A percentile compares a stretch with the other conserved stretches of the same genome.
These are phyloP conservation scores for Eugnorisma glareosa DNA, from an alignment of 2,888 invertebrate genomes.

Conservation along the genomic window DNA sequence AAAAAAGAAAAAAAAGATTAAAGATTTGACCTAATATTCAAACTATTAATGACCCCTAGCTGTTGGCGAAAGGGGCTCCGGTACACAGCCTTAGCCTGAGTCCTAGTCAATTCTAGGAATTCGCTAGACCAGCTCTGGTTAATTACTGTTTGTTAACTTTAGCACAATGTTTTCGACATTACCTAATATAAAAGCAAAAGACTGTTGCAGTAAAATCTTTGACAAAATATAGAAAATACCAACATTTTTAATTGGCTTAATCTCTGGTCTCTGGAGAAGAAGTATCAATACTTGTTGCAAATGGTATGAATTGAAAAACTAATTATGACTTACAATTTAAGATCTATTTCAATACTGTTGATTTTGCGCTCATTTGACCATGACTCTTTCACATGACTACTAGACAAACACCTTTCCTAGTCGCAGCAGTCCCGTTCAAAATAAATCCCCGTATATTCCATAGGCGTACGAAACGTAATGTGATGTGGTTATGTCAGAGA, in stretches of 20 bases:
- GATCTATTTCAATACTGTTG: background rate
- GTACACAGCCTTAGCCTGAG: background rate
- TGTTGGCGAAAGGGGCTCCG: background rate
- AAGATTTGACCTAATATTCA: background rate
- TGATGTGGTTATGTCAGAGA: constrained; percentile 68
- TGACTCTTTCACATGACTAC: background rate
- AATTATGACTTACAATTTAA: background rate
- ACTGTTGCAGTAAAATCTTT: background rate
- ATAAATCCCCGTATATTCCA: constrained; percentile 30
- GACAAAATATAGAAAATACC: background rate
- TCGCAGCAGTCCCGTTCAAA: background rate
- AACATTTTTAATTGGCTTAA: background rate
- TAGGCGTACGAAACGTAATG: constrained; percentile 59
- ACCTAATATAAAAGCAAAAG: background rate
- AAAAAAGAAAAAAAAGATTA: too few species aligned
- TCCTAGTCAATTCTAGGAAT: background rate
- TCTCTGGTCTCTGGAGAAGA: background rate
- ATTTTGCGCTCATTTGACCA: background rate
- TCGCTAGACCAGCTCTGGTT: accelerated
- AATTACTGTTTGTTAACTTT: background rate
- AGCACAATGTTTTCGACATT: background rate
- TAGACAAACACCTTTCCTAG: background rate
- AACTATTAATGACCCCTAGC: background rate
- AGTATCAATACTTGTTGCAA: background rate
- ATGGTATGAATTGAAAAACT: background rate